Evolutionary conservation across 2,888 invertebrate species (phyloP), one percentile per base, ranked within the genome.

Genomic region (Octodonta nipae): DNA sequence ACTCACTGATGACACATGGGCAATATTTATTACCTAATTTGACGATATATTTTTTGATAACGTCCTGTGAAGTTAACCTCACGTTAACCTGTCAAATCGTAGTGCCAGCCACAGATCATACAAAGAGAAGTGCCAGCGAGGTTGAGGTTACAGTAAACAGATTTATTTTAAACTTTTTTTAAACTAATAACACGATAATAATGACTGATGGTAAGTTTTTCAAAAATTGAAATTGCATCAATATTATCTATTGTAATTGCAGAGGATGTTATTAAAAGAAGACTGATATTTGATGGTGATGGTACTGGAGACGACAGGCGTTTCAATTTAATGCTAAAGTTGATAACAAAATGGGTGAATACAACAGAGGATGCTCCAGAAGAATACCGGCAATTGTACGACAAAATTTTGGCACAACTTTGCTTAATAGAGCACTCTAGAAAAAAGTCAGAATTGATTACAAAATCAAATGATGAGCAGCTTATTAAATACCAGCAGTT

Each of bases 241-340:
- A n/a, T n/a, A n/a, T n/a, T n/a, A 20, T 22, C 22, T 10, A 8
- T 22, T 25, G 13, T 13, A 24, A 17, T 65, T 67, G 5, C 58
- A 91, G 96, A 96, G 65, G 95, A 95, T 56, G 85, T 93, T 25
- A 91, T 95, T 38, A 78, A 86, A 45, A 72, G 91, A 45, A 73
- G 92, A 41, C 66, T 96, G 22, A 63, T 95, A 15, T 89, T 95
- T 49, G 96, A 96, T 58, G 96, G 95, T 10, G 95, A 96, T 67
- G 95, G 95, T 5, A 89, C 87, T 6, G 93, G 92, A 12, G 96
- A 96, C 55, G 95, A 96, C 55, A 72, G 92, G 35, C 68, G 91
- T 35, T 68, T 95, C 12, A 88, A 85, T 55, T 77, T 82, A 34
- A 65, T 93, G 11, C 61, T 91, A 6, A 89, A 88, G 64, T 79